Conservation (phyloP, 2,888 invertebrate species). For the Drosophila dives region DNA sequence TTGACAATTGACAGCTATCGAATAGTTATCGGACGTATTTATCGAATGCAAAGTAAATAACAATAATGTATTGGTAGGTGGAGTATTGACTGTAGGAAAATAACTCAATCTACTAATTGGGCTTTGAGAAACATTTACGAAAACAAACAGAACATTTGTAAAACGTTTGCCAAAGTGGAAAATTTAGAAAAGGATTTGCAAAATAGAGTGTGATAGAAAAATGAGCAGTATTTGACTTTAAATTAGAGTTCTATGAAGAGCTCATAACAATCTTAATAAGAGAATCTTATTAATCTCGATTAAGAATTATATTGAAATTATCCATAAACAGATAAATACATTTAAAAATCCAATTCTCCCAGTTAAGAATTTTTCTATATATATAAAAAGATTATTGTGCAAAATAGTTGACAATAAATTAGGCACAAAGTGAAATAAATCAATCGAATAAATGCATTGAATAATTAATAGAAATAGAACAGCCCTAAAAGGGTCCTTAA, state of each 20-base stretch:
- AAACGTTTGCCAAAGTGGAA: neutral
- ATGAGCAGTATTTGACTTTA: neutral
- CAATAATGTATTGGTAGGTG: constrained; percentile 8
- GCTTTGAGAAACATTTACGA: neutral
- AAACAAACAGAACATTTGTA: neutral
- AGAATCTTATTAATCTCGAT: too few relatives aligned
- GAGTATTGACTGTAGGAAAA: neutral
- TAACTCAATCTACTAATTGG: constrained; percentile 1
- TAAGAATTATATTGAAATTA: neutral
- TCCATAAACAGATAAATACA: neutral
- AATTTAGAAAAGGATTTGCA: neutral
- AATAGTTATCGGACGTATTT: constrained; percentile 61
- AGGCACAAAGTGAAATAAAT: neutral
- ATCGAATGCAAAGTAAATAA: constrained; percentile 41
- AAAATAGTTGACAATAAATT: neutral
- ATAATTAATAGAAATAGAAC: neutral
- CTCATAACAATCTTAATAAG: neutral
- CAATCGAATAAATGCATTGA: neutral
- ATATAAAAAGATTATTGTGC: neutral
- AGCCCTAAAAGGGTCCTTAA: constrained; percentile 9
- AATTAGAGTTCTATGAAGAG: neutral
- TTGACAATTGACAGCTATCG: constrained; percentile 60
- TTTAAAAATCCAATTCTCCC: neutral
- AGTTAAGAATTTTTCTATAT: neutral
- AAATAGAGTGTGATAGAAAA: neutral